Conservation (phyloP, 37 sponge, comb jelly and placozoan species). For the Aphrocallistes beatrix region DNA sequence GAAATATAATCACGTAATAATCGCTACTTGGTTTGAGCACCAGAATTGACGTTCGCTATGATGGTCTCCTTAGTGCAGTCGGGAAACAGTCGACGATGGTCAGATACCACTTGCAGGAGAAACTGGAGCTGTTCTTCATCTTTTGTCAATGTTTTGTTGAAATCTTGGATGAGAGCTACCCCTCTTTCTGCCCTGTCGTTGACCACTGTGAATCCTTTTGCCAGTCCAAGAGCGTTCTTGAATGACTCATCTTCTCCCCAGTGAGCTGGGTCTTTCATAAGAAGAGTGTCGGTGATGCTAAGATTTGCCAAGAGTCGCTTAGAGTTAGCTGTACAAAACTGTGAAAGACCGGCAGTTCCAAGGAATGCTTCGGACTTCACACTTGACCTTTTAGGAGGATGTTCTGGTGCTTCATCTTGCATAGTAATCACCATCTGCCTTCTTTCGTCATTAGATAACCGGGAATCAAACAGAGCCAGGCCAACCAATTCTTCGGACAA, state of each 20-base stretch:
- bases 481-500: not conserved
- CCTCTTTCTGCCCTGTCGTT: not conserved
- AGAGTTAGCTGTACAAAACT: not conserved
- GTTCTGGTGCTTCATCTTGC: not conserved
- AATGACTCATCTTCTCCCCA: not conserved
- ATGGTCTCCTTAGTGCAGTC: not conserved
- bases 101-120: not conserved
- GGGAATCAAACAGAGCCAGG: not conserved
- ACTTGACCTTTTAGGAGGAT: not conserved
- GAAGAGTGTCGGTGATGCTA: not conserved
- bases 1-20: no score
- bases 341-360: not conserved
- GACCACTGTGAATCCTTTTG: not conserved
- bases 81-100: not conserved
- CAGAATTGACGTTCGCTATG: no score
- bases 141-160: not conserved
- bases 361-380: not conserved
- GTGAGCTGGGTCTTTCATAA: not conserved
- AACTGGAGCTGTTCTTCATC: not conserved
- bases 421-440: not conserved
- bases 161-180: not conserved
- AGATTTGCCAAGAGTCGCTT: not conserved
- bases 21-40: no score
- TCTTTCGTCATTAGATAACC: not conserved
- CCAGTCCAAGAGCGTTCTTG: not conserved